phyloP scores from a whole-genome alignment of 1,140 invertebrate species.

The Eulimnadia texana region DNA sequence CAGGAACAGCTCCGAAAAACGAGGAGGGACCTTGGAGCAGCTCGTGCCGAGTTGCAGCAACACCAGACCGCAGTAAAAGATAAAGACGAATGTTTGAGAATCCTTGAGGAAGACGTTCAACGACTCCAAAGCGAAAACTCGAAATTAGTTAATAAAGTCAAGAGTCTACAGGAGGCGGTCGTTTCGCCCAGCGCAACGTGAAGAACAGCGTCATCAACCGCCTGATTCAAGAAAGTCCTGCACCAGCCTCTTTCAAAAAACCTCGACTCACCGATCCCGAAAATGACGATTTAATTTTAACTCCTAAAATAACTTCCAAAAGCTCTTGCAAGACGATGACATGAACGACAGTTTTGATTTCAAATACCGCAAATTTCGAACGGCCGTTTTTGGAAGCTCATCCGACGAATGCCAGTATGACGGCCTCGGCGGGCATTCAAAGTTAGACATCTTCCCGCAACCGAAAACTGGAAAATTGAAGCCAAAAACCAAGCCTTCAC shows the following conservation, averaged over 20 bases:
- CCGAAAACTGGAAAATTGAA: not conserved
- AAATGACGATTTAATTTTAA: not conserved
- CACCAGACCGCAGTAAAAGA: slow-evolving; percentile 1
- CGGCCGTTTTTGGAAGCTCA: not conserved
- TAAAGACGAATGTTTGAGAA: too few species aligned
- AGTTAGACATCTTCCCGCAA: slow-evolving; percentile 9
- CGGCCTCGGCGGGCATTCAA: slow-evolving; percentile 8
- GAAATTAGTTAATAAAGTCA: not conserved
- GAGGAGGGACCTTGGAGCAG: not conserved
- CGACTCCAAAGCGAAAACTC: slow-evolving; percentile 3
- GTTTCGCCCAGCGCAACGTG: slow-evolving; percentile 6
- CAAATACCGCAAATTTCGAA: not conserved
- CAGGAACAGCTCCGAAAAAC: slow-evolving; percentile 6
- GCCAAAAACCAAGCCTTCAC: not conserved
- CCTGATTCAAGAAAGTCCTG: slow-evolving; percentile 9
- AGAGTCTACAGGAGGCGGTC: not conserved
- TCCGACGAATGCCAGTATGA: not conserved
- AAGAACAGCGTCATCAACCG: slow-evolving; percentile 1
- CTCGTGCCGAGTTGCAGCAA: slow-evolving; percentile 1
- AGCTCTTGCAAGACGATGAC: not conserved
- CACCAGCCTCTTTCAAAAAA: not conserved
- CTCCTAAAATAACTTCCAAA: not conserved
- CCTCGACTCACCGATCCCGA: too few species aligned
- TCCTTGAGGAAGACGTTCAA: slow-evolving; percentile 1
- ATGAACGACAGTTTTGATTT: not conserved